Evolutionary conservation across 92 coral and sea anemone species (phyloP).

Genomic region (Palythoa heliodiscus): DNA sequence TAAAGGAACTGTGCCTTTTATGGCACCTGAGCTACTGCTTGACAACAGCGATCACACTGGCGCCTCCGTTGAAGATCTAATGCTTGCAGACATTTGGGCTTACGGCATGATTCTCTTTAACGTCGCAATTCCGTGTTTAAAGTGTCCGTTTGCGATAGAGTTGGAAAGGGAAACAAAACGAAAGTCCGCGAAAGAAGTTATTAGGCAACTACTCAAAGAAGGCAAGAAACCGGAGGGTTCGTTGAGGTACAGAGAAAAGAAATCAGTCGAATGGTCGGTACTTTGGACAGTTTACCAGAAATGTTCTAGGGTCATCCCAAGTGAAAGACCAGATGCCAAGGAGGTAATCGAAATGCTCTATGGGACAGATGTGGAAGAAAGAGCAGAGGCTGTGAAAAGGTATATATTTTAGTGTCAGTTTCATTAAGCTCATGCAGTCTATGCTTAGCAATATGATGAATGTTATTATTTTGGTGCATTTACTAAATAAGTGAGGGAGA

Average conservation of each 20-base stretch:
- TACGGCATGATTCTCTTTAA: constrained; percentile 26
- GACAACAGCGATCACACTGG: not conserved
- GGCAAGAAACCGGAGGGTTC: constrained; percentile 30
- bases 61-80: constrained; percentile 29
- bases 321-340: constrained; percentile 34
- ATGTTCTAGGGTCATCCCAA: constrained; percentile 1
- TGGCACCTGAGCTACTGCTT: constrained; percentile 38
- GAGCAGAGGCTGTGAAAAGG: constrained; percentile 12
- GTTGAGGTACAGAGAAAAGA: not conserved
- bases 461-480: not conserved
- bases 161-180: not conserved
- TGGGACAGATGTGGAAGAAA: constrained; percentile 10
- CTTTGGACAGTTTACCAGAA: not conserved
- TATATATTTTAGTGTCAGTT: constrained; percentile 1
- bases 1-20: constrained; percentile 32
- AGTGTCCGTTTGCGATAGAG: not conserved
- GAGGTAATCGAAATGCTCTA: constrained; percentile 11
- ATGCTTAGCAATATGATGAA: not conserved
- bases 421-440: not conserved
- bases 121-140: constrained; percentile 7
- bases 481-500: constrained; percentile 1
- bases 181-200: not conserved
- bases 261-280: not conserved
- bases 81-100: constrained; percentile 39
- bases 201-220: not conserved